Evolutionary conservation across 2,888 invertebrate species (phyloP), one percentile per base, ranked within the genome.

Genomic region (Hypena proboscidalis): DNA sequence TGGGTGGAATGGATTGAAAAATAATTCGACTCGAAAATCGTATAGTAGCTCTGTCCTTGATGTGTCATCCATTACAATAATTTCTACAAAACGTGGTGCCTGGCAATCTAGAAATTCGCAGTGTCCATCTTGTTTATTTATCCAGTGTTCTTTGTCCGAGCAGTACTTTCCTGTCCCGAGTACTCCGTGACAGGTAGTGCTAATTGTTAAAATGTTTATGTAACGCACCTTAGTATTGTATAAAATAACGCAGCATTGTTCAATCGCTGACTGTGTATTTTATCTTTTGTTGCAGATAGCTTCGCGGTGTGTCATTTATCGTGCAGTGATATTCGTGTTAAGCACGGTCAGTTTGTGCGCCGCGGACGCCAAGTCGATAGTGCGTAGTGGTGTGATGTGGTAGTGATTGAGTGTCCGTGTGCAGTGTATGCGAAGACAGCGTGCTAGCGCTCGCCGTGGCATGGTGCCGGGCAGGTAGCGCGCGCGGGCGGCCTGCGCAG

Each of bases 381-480:
- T 68, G 74, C 67, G 63, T 68, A 64, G 67, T 62, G 60, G 66
- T 67, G 70, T 74, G 67, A 70, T 75, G 77, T 73, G 66, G 67
- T 70, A 66, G 73, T 75, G 73, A 65, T 57, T 60, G 48, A 47
- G 65, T 67, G 68, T 50, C 45, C 42, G 59, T 54, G 65, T 66
- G 69, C 70, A 71, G 86, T 86, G 89, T 70, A 87, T 88, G 89
- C 77, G 62, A 74, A 80, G 74, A 70, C 79, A 74, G 80, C 72
- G 81, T 80, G 65, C 61, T 80, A 81, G 82, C 81, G 81, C 83
- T 81, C 76, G 80, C 84, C 85, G 83, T 85, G 90, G 90, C 88
- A 90, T 90, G 90, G 90, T 89, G 84, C 90, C 89, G 83, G 90
- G 86, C 85, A 90, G 90, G 90, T 90, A 90, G 91, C 90, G 88